Percentiles rank a stretch among this genome's conserved stretches.
These are phyloP conservation scores for Amphiprion percula DNA, from an alignment of 2,113 vertebrate species.

Conservation along the genomic window DNA sequence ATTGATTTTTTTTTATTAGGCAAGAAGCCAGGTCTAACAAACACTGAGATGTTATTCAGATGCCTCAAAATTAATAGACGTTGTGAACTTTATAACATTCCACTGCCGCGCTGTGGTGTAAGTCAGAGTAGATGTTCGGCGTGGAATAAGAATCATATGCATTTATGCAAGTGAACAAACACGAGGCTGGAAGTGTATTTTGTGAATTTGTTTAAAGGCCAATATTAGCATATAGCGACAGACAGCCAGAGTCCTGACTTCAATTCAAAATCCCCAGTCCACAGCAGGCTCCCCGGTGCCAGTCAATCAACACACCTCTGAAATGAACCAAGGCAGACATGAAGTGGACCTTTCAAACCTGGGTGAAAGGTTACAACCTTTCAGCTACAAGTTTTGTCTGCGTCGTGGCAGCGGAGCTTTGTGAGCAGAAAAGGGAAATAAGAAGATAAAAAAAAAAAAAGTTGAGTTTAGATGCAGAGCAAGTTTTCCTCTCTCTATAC, in stretches of 20 bases:
- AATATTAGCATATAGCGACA: conserved; percentile 85
- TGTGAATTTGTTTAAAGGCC: conserved; percentile 85
- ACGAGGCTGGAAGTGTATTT: conserved; percentile 77
- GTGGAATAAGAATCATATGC: conserved; percentile 83
- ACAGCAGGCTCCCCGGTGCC: conserved; percentile 48
- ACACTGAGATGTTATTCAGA: conserved; percentile 66
- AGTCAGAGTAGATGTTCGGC: conserved; percentile 58
- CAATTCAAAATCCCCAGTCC: conserved; percentile 69
- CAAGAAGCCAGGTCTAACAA: conserved; percentile 57
- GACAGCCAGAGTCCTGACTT: conserved; percentile 72
- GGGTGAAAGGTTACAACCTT: conserved; percentile 61
- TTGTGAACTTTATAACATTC: conserved; percentile 72
- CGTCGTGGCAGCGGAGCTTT: not conserved
- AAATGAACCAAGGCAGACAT: conserved; percentile 30
- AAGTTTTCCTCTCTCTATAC: conserved; percentile 63
- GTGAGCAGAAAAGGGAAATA: conserved; percentile 13
- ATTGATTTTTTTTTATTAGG: conserved; percentile 17
- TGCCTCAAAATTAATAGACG: conserved; percentile 78
- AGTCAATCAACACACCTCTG: conserved; percentile 70
- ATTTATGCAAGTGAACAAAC: conserved; percentile 86
- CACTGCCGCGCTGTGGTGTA: conserved; percentile 50
- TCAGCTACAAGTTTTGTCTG: conserved; percentile 22
- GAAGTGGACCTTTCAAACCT: conserved; percentile 35
- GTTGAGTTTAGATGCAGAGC: conserved; percentile 68
- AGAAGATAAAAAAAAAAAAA: conserved; percentile 47